Conservation (phyloP, 2,888 invertebrate species). For the Hesperia comma region DNA sequence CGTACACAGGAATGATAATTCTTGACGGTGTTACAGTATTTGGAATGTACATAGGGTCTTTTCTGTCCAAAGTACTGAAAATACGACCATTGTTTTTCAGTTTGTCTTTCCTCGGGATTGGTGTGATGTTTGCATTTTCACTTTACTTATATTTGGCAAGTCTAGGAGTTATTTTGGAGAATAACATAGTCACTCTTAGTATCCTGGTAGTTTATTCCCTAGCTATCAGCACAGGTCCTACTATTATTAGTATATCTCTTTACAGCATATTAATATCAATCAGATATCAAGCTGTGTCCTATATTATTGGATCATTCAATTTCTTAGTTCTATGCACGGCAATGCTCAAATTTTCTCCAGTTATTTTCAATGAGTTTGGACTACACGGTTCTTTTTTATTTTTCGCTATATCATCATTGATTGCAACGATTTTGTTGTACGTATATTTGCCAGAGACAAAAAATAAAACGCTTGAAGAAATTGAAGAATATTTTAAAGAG, state of each 20-base stretch:
- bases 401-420: background rate
- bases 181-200: background rate
- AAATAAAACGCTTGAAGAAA: constrained; percentile 49
- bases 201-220: constrained; percentile 15
- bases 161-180: constrained; percentile 1
- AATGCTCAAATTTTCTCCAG: constrained; percentile 15
- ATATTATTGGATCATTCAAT: constrained; percentile 6
- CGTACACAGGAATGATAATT: constrained; percentile 24
- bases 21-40: constrained; percentile 24
- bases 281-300: constrained; percentile 10
- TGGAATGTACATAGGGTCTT: constrained; percentile 17
- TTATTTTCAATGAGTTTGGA: constrained; percentile 16
- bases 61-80: background rate
- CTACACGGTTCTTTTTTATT: constrained; percentile 22
- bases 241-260: constrained; percentile 11
- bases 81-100: constrained; percentile 3
- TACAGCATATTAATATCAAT: constrained; percentile 23
- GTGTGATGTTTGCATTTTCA: background rate
- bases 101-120: constrained; percentile 12
- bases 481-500: constrained; percentile 40
- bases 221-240: constrained; percentile 9
- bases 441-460: constrained; percentile 48
- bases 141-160: constrained; percentile 17
- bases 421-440: constrained; percentile 40
- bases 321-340: constrained; percentile 9